Conservation (phyloP, 2,797 vertebrate species). For the Sebastes steindachneri region DNA sequence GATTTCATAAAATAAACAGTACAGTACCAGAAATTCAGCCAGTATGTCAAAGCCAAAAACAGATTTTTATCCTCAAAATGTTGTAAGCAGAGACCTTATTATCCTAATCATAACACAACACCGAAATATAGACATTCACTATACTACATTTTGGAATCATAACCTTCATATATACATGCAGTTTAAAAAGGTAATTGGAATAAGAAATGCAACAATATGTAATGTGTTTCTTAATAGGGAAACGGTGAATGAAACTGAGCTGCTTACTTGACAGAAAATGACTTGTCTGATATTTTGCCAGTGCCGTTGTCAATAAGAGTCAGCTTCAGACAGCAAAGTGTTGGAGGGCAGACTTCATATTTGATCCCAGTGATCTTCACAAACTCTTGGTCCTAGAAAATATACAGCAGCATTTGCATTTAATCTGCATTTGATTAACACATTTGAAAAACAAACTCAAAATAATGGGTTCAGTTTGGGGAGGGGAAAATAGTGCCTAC, state of each 20-base stretch:
- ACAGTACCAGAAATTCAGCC: neutral
- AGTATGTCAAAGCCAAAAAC: neutral
- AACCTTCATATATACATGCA: neutral
- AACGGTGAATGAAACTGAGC: neutral
- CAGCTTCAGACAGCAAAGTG: conserved; percentile 95
- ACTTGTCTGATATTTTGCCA: conserved; percentile 90
- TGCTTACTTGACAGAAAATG: conserved; percentile 93
- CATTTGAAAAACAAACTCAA: neutral
- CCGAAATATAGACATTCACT: neutral
- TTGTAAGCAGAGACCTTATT: neutral
- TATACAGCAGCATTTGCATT: neutral
- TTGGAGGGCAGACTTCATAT: conserved; percentile 96
- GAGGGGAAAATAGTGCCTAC: neutral
- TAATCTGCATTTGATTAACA: neutral
- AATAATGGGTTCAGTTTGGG: neutral
- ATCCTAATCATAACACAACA: neutral
- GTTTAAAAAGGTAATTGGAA: neutral
- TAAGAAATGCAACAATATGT: neutral
- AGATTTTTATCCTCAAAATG: neutral
- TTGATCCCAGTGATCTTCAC: conserved; percentile 97
- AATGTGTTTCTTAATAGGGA: neutral
- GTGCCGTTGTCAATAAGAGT: conserved; percentile 93
- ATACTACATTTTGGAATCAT: neutral
- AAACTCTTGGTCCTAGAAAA: conserved; percentile 95
- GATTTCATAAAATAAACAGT: neutral